Percentiles rank a stretch among this genome's conserved stretches.
Conservation (phyloP, 2,797 vertebrate genomes). For the Macropus fuliginosus region DNA sequence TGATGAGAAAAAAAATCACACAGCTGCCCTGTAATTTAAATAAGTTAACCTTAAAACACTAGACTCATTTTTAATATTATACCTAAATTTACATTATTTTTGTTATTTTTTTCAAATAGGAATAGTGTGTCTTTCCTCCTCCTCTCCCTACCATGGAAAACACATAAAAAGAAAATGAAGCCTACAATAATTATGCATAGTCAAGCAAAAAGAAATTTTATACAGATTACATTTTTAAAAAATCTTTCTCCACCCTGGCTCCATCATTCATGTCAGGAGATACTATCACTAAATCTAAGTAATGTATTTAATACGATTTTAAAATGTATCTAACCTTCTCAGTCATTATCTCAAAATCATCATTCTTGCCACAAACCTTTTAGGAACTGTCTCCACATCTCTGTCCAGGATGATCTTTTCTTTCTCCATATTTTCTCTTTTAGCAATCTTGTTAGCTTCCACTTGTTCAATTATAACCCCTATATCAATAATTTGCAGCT, state of each 20-base stretch:
- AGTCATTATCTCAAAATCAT: neutral
- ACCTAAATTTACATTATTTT: neutral
- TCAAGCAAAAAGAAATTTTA: neutral
- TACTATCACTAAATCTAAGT: neutral
- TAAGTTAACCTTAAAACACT: neutral
- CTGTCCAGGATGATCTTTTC: neutral
- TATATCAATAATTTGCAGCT: no score
- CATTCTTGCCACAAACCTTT: neutral
- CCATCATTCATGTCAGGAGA: no score
- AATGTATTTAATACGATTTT: neutral
- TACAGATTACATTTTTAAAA: neutral
- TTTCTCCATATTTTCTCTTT: neutral
- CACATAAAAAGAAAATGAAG: neutral
- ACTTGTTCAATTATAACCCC: no score
- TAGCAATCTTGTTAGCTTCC: neutral
- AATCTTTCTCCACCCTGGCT: neutral
- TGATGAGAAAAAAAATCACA: neutral
- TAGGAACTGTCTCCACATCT: neutral
- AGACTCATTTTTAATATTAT: neutral
- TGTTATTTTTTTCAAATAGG: no score
- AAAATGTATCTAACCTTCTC: neutral
- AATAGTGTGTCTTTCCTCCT: neutral
- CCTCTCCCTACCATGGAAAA: neutral
- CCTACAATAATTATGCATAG: neutral
- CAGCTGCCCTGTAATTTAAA: neutral